These are phyloP conservation scores for Serrognathus titanus DNA, from an alignment of 2,888 invertebrate species.

Conservation along the genomic window DNA sequence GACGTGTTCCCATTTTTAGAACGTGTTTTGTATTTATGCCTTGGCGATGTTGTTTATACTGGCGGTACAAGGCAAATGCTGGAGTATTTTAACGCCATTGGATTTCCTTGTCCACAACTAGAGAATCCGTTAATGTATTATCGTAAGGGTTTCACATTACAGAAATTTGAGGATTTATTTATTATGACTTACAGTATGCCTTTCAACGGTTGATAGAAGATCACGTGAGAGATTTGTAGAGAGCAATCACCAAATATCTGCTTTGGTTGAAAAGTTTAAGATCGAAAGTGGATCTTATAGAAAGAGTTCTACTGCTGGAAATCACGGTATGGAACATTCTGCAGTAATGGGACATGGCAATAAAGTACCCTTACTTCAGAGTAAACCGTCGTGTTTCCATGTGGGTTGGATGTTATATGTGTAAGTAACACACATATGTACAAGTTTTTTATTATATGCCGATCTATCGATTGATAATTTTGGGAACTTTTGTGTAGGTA, in stretches of 20 bases:
- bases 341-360: slow-evolving; percentile 56
- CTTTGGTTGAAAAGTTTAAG: slow-evolving; percentile 87
- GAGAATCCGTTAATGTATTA: slow-evolving; percentile 99
- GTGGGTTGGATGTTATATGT: slow-evolving; percentile 67
- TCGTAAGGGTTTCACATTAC: slow-evolving; percentile 58
- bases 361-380: slow-evolving; percentile 72
- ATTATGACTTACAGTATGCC: slow-evolving; percentile 57
- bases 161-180: background rate
- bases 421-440: too few relatives aligned
- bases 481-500: too few relatives aligned
- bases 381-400: slow-evolving; percentile 65
- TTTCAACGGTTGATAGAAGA: slow-evolving; percentile 73
- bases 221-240: slow-evolving; percentile 90
- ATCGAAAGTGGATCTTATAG: slow-evolving; percentile 76
- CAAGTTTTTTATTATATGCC: too few relatives aligned
- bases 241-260: slow-evolving; percentile 90
- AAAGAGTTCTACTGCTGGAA: slow-evolving; percentile 59
- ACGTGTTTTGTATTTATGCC: slow-evolving; percentile 82
- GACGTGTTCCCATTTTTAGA: slow-evolving; percentile 96
- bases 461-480: too few relatives aligned
- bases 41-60: slow-evolving; percentile 88
- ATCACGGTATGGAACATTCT: slow-evolving; percentile 47
- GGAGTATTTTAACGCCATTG: slow-evolving; percentile 92
- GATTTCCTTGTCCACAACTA: slow-evolving; percentile 93
- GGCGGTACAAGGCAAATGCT: slow-evolving; percentile 90